These are phyloP conservation scores for Sycophila sp. DNA, from an alignment of 1,140 invertebrate species.

Conservation along the genomic window DNA sequence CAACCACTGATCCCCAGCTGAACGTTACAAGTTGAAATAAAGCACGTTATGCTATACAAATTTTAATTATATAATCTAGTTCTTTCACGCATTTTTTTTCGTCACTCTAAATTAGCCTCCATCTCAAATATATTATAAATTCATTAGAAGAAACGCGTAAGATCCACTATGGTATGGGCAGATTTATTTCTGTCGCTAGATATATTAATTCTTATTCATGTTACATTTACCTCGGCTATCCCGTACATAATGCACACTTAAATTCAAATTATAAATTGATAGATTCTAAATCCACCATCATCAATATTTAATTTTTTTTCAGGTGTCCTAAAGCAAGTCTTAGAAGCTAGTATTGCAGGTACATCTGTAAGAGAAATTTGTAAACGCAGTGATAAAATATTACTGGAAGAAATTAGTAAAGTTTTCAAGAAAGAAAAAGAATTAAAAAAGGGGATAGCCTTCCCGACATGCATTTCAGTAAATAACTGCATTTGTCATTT, in stretches of 20 bases:
- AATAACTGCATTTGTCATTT: slow-evolving; percentile 99
- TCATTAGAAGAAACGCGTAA: too few species aligned
- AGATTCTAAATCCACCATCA: neutral
- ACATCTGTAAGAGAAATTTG: slow-evolving; percentile 92
- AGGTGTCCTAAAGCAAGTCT: slow-evolving; percentile 91
- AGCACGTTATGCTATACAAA: too few species aligned
- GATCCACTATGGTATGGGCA: too few species aligned
- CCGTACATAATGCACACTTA: neutral
- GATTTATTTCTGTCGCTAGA: too few species aligned
- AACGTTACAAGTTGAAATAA: too few species aligned
- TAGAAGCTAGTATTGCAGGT: slow-evolving; percentile 87
- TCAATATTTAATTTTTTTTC: slow-evolving; percentile 44
- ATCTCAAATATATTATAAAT: too few species aligned
- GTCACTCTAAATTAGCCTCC: too few species aligned
- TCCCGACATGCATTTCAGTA: slow-evolving; percentile 97
- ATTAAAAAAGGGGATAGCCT: slow-evolving; percentile 97
- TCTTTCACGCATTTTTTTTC: too few species aligned
- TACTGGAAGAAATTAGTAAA: slow-evolving; percentile 93
- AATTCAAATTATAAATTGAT: neutral
- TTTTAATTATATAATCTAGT: too few species aligned
- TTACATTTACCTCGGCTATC: neutral
- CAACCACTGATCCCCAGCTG: too few species aligned
- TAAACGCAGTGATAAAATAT: slow-evolving; percentile 87
- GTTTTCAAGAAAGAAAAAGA: slow-evolving; percentile 99
- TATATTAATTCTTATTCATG: too few species aligned